phyloP scores from a whole-genome alignment of 1,140 invertebrate genomes.

The Centruroides vittatus region DNA sequence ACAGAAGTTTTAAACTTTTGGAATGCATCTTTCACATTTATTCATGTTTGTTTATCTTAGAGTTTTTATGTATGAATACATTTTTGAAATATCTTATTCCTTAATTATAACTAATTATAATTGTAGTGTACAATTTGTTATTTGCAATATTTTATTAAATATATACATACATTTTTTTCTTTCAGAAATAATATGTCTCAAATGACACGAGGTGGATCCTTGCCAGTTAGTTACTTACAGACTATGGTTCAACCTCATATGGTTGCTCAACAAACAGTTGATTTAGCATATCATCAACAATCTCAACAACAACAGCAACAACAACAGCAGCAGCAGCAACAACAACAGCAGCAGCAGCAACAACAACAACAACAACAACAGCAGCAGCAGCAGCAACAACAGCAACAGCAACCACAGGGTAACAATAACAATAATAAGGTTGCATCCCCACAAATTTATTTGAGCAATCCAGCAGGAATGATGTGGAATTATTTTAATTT shows the following conservation, averaged over 20 bases:
- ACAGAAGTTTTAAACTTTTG: no score
- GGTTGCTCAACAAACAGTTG: not conserved
- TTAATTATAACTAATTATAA: no score
- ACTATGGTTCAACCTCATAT: not conserved
- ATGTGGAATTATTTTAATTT: slow-evolving; percentile 13
- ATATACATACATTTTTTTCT: no score
- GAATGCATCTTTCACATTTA: no score
- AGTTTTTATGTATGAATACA: no score
- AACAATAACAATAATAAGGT: not conserved
- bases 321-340: not conserved
- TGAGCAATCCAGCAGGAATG: slow-evolving; percentile 3
- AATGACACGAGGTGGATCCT: not conserved
- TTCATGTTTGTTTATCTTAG: no score
- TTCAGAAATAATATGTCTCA: not conserved
- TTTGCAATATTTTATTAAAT: no score
- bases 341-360: not conserved
- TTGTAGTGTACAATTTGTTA: no score
- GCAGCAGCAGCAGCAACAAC: not conserved
- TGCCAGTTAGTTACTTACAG: not conserved
- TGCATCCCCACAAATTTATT: not conserved
- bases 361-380: not conserved
- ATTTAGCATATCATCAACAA: not conserved
- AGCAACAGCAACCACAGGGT: not conserved
- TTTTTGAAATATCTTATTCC: no score
- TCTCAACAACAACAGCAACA: not conserved